Conservation (phyloP, 1,140 invertebrate genomes). For the Dolichoris vasculosae region DNA sequence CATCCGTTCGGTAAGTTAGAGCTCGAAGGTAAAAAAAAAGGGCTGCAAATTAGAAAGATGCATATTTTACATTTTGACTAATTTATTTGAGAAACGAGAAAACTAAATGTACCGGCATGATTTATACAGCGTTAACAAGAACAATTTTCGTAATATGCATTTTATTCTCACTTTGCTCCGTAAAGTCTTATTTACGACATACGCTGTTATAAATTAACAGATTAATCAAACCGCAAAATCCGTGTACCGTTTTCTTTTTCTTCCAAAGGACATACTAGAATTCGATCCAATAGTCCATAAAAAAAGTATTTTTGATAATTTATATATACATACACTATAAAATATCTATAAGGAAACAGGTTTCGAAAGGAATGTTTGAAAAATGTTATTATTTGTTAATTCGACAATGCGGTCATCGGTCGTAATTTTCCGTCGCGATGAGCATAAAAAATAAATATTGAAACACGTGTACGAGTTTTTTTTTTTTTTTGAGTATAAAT, state of each 20-base stretch:
- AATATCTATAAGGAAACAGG: not conserved
- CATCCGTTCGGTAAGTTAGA: not conserved
- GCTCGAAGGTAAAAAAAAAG: not conserved
- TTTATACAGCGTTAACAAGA: conserved; percentile 2
- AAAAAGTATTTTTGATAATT: conserved; percentile 3
- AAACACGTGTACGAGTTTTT: not conserved
- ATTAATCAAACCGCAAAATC: not conserved
- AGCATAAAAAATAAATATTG: not conserved
- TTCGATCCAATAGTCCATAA: conserved; percentile 12
- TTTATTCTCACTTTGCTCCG: conserved; percentile 11
- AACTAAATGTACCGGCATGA: not conserved
- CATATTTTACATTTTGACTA: not conserved
- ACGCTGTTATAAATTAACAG: conserved; percentile 11
- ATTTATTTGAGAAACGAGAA: not conserved
- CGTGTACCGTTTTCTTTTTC: not conserved
- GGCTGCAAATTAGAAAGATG: not conserved
- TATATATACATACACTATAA: not conserved
- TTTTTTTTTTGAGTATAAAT: not conserved
- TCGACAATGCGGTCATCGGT: not conserved
- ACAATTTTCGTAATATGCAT: conserved; percentile 12
- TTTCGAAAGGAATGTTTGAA: not conserved
- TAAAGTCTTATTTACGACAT: conserved; percentile 4
- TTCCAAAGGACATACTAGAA: not conserved
- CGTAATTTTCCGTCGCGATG: not conserved
- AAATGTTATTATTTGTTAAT: not conserved